These are phyloP conservation scores for Meloidogyne floridensis DNA, from an alignment of 1,140 invertebrate species.

Conservation along the genomic window DNA sequence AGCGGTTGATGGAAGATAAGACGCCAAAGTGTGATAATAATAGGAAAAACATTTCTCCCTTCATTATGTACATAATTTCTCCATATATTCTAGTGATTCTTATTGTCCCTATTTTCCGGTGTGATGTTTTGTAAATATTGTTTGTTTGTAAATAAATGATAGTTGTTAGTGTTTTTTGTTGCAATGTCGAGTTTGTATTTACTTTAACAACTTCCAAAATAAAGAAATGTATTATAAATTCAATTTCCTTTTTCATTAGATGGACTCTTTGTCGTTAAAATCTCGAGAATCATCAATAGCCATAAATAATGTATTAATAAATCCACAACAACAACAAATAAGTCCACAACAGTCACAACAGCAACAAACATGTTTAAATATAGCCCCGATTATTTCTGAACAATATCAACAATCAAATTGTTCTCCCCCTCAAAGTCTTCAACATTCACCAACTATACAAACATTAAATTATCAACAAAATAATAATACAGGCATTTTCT, in stretches of 20 bases:
- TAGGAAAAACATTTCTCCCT: no score
- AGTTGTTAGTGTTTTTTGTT: no score
- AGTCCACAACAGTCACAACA: not conserved
- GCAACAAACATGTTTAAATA: constrained; percentile 11
- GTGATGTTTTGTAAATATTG: no score
- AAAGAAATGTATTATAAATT: not conserved
- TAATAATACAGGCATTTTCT: not conserved
- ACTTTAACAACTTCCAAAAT: not conserved
- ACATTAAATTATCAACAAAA: not conserved
- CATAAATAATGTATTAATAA: constrained; percentile 3
- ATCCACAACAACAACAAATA: constrained; percentile 16
- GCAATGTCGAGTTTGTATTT: not conserved
- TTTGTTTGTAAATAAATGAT: no score
- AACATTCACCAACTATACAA: not conserved
- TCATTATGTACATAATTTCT: no score
- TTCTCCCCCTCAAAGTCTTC: constrained; percentile 11
- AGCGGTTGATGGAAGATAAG: no score
- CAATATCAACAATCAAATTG: not conserved
- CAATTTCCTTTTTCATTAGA: not conserved
- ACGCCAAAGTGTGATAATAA: no score
- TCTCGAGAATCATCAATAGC: constrained; percentile 55
- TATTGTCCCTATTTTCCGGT: no score
- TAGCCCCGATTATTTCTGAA: not conserved
- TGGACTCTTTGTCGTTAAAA: constrained; percentile 56
- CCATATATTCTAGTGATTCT: no score